These are phyloP conservation scores for Baryphthengus martii DNA, from an alignment of 2,113 vertebrate species.

Conservation along the genomic window DNA sequence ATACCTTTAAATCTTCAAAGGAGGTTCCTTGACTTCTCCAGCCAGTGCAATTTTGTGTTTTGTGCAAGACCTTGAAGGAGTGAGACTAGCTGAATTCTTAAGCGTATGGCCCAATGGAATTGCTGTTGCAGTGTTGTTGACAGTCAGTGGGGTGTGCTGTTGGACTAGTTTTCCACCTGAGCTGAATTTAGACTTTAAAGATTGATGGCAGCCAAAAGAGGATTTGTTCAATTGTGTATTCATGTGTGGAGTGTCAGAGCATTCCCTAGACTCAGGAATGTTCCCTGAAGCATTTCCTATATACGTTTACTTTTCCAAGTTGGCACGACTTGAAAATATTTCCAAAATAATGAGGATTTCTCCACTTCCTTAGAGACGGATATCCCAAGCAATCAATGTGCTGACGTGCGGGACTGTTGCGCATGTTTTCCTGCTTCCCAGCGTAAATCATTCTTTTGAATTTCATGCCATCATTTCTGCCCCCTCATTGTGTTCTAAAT, in stretches of 20 bases:
- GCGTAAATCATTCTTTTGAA: neutral
- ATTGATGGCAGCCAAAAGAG: neutral
- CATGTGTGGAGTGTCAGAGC: neutral
- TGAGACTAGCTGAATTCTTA: neutral
- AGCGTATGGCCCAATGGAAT: neutral
- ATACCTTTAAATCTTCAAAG: neutral
- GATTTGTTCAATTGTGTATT: neutral
- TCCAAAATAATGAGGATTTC: neutral
- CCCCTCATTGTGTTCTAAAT: neutral
- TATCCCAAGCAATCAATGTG: neutral
- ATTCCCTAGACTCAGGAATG: neutral
- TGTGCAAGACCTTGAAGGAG: neutral
- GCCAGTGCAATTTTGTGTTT: neutral
- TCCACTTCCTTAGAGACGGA: neutral
- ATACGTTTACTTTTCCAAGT: neutral
- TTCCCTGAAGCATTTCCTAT: neutral
- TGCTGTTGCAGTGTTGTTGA: neutral
- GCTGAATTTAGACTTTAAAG: neutral
- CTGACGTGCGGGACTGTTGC: neutral
- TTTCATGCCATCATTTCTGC: neutral
- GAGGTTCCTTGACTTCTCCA: neutral
- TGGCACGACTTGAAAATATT: neutral
- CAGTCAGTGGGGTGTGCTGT: conserved; percentile 38
- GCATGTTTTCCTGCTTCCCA: neutral
- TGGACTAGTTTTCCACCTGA: neutral